These are phyloP conservation scores for Corythaixoides concolor DNA, from an alignment of 2,113 vertebrate genomes.

Conservation along the genomic window DNA sequence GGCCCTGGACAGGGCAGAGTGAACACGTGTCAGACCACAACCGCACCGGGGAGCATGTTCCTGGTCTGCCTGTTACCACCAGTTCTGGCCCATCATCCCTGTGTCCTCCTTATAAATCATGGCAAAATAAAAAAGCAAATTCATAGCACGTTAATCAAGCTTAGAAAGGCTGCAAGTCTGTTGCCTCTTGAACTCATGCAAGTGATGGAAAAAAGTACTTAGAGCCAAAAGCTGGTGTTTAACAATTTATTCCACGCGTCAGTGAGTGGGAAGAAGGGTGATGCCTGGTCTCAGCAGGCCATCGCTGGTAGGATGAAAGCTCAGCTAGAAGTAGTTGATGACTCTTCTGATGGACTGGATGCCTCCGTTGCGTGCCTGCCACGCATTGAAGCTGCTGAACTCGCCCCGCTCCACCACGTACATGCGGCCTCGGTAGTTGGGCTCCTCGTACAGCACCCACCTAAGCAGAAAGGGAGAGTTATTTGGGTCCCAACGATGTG, in stretches of 20 bases:
- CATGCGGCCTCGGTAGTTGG: conserved; percentile 91
- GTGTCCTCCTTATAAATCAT: background rate
- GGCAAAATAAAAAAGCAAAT: background rate
- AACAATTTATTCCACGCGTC: conserved; percentile 75
- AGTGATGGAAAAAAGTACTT: background rate
- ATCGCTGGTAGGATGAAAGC: background rate
- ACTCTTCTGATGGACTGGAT: conserved; percentile 90
- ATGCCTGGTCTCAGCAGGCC: background rate
- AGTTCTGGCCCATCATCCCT: background rate
- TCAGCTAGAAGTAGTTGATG: conserved; percentile 88
- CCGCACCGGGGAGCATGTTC: fast-evolving
- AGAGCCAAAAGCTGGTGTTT: background rate
- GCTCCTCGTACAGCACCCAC: conserved; percentile 95
- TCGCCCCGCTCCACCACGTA: conserved; percentile 88
- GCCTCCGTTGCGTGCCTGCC: conserved; percentile 85
- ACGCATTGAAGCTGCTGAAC: conserved; percentile 83
- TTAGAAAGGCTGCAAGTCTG: background rate
- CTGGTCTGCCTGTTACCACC: background rate
- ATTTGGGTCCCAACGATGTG: background rate
- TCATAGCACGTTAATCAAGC: background rate
- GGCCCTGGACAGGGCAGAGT: background rate
- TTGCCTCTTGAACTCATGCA: background rate
- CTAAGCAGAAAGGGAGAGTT: conserved; percentile 57
- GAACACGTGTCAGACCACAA: background rate
- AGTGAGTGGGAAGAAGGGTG: background rate